phyloP scores from a whole-genome alignment of 2,888 invertebrate species.

The Pediacus dermestoides region DNA sequence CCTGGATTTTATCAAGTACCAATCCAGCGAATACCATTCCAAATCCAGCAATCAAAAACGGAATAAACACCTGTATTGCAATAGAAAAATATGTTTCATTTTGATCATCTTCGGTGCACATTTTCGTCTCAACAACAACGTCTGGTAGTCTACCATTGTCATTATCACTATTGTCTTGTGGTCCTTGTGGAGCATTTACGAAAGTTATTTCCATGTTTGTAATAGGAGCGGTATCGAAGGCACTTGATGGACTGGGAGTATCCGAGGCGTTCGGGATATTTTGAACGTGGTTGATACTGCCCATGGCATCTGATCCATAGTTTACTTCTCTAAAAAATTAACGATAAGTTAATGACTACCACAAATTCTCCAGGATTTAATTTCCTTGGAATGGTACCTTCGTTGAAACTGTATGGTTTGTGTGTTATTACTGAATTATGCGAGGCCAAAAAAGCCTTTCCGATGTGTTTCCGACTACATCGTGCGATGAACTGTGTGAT shows the following conservation, averaged over 20 bases:
- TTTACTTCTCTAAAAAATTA: constrained; percentile 42
- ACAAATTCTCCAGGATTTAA: not conserved
- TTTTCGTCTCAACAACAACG: constrained; percentile 54
- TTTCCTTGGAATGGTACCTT: constrained; percentile 1
- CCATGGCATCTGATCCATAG: constrained; percentile 49
- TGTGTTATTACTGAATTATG: too few species aligned
- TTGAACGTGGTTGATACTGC: constrained; percentile 46
- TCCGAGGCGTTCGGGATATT: constrained; percentile 37
- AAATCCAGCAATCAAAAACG: constrained; percentile 71
- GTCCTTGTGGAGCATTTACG: constrained; percentile 31
- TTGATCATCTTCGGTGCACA: constrained; percentile 46
- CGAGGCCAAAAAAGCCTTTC: constrained; percentile 33
- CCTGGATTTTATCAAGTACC: constrained; percentile 69
- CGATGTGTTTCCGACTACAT: constrained; percentile 41
- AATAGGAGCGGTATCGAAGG: constrained; percentile 40
- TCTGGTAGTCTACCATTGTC: constrained; percentile 55
- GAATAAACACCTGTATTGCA: constrained; percentile 65
- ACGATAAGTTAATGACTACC: not conserved
- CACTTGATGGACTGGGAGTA: constrained; percentile 42
- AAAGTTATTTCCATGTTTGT: constrained; percentile 43
- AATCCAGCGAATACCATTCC: constrained; percentile 78
- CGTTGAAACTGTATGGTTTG: constrained; percentile 1
- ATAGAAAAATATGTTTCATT: constrained; percentile 60
- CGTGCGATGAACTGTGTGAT: constrained; percentile 40
- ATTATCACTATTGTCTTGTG: constrained; percentile 39